These are phyloP conservation scores for Percopsis transmontana DNA, from an alignment of 2,113 vertebrate genomes.

Conservation along the genomic window DNA sequence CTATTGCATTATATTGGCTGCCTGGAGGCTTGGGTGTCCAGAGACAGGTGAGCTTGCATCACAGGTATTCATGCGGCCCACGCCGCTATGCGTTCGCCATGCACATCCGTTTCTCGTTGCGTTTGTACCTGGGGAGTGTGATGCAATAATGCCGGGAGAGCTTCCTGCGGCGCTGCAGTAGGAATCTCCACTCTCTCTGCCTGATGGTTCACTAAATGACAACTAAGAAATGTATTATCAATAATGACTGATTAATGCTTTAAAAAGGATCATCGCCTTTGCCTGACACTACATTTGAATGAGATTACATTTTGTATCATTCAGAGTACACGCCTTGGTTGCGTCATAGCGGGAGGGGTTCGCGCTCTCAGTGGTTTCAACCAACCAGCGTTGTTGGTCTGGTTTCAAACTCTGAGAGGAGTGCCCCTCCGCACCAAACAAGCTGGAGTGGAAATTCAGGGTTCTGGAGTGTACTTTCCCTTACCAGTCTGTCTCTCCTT, in stretches of 20 bases:
- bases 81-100: conserved; percentile 42
- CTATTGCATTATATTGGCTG: conserved; percentile 41
- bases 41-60: conserved; percentile 64
- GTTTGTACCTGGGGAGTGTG: conserved; percentile 34
- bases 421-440: no score
- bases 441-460: no score
- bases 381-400: no score
- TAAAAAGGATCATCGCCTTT: no score
- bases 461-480: neutral
- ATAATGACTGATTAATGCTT: neutral
- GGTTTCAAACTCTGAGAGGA: no score
- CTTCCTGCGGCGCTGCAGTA: conserved; percentile 49
- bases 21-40: conserved; percentile 50
- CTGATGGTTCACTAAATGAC: no score
- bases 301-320: no score
- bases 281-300: no score
- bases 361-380: no score
- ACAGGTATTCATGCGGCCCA: conserved; percentile 66
- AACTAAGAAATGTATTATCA: no score
- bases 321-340: no score
- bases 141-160: conserved; percentile 55
- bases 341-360: no score
- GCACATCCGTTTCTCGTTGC: conserved; percentile 35
- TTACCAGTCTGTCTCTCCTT: neutral
- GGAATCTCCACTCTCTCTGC: conserved; percentile 37